Conservation (phyloP, 2,797 vertebrate genomes). For the Knipowitschia caucasica region DNA sequence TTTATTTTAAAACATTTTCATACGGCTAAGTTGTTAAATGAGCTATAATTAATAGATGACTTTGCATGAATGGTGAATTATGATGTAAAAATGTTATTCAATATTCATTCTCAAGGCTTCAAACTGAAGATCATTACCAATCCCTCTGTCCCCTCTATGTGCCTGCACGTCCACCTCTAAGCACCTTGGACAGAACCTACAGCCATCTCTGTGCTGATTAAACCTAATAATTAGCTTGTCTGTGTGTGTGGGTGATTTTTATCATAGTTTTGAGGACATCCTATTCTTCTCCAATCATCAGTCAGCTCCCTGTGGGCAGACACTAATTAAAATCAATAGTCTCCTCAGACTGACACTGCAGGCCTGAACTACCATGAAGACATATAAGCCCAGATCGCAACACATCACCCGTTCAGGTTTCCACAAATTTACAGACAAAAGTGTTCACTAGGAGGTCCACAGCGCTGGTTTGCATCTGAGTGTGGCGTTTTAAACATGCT, state of each 20-base stretch:
- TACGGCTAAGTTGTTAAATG: too few relatives aligned
- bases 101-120: not conserved
- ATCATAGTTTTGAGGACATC: slow-evolving; percentile 90
- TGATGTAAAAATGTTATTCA: not conserved
- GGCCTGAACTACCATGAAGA: slow-evolving; percentile 62
- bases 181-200: slow-evolving; percentile 77
- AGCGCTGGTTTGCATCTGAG: not conserved
- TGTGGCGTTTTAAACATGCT: slow-evolving; percentile 6
- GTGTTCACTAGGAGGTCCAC: too few relatives aligned
- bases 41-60: too few relatives aligned
- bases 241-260: slow-evolving; percentile 70
- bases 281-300: slow-evolving; percentile 88
- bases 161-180: slow-evolving; percentile 62
- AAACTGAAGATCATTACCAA: not conserved
- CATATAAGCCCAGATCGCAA: slow-evolving; percentile 11
- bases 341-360: slow-evolving; percentile 79
- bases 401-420: slow-evolving; percentile 20
- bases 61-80: not conserved
- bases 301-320: slow-evolving; percentile 91
- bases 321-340: slow-evolving; percentile 99
- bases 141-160: slow-evolving; percentile 8
- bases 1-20: too few relatives aligned
- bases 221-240: slow-evolving; percentile 87
- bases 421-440: slow-evolving; percentile 8
- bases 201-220: slow-evolving; percentile 87